Conservation (phyloP, 2,113 vertebrate species). For the Uria aalge region DNA sequence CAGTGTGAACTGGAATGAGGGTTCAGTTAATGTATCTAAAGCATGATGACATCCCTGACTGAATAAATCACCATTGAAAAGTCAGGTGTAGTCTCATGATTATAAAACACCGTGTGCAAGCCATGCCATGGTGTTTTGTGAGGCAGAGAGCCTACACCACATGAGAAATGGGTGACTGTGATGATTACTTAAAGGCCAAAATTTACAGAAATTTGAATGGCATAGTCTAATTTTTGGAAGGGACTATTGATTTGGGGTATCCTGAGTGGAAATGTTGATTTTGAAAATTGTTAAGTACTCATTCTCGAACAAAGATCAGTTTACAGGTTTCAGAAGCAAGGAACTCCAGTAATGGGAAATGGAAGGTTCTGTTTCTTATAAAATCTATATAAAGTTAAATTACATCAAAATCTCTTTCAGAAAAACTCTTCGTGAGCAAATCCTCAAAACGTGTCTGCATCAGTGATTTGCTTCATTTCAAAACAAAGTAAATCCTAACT, state of each 20-base stretch:
- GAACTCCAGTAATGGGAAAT: background rate
- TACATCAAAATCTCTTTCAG: background rate
- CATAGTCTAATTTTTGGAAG: background rate
- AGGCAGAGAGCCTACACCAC: background rate
- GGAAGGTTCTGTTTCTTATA: background rate
- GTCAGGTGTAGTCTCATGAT: background rate
- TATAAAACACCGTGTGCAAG: background rate
- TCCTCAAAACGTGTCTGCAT: background rate
- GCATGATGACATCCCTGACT: background rate
- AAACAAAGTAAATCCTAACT: background rate
- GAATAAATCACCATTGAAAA: background rate
- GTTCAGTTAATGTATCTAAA: background rate
- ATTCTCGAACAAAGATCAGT: background rate
- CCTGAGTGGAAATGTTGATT: background rate
- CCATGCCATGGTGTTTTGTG: background rate
- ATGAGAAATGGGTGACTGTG: background rate
- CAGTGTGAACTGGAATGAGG: background rate
- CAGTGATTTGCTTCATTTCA: background rate
- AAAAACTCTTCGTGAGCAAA: background rate
- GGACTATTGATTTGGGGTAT: background rate
- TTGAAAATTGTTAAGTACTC: background rate
- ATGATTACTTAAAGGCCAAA: background rate
- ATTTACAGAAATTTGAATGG: background rate
- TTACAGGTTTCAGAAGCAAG: background rate
- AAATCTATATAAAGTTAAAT: background rate